Conservation (phyloP, 2,113 vertebrate species). For the Podilymbus podiceps region DNA sequence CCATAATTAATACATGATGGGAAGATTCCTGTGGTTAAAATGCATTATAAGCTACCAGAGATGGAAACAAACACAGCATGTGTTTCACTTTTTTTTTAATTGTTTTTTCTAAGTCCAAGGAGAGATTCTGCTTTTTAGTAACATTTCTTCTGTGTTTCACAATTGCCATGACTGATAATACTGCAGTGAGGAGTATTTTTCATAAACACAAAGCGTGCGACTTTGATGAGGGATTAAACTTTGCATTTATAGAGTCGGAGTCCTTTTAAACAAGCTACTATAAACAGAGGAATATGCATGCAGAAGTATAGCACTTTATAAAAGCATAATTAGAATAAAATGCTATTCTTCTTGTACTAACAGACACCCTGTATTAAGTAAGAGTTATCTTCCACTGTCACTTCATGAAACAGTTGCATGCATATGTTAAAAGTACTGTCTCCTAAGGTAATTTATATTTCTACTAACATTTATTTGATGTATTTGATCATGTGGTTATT, state of each 20-base stretch:
- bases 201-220: background rate
- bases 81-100: background rate
- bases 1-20: conserved; percentile 65
- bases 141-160: background rate
- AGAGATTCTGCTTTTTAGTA: background rate
- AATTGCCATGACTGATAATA: background rate
- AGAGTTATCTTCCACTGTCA: background rate
- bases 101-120: background rate
- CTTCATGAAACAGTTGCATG: background rate
- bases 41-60: conserved; percentile 34
- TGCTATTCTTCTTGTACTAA: background rate
- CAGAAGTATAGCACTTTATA: background rate
- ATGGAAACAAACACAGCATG: conserved; percentile 32
- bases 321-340: background rate
- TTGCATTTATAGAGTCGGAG: background rate
- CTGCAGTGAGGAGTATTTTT: background rate
- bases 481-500: background rate
- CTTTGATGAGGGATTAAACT: background rate
- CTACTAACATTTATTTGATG: background rate
- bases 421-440: background rate
- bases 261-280: background rate
- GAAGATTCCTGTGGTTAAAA: conserved; percentile 59
- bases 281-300: background rate
- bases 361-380: background rate
- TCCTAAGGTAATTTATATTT: background rate